Base-by-base conservation (phyloP, 2,113 vertebrate genomes). In the Alligator mississippiensis region DNA sequence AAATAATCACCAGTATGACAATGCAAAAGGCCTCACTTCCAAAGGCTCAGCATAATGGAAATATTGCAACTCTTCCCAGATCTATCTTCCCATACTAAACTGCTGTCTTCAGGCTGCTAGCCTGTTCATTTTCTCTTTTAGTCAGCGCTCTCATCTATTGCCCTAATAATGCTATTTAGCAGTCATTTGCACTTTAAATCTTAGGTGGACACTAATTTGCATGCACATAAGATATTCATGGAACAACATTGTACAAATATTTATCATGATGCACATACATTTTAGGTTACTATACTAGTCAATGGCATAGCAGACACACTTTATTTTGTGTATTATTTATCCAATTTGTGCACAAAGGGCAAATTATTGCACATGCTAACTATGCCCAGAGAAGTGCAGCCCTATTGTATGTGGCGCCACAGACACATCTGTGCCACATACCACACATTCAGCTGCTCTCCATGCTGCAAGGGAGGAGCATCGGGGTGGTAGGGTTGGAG, bases 131-230 rank as follows among this genome's bases (percentile, higher is more conserved):
- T 59, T 30, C 22, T 13, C 22, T 66, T 90, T 13, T n/a, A 88
- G 78, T 87, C 28, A 85, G 2, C 4, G 1, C 60, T 92, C 83
- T 75, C 28, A 2, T 74, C 13, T 22, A n/a, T 66, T 74, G 34
- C 25, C 25, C 14, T 84, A 18, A 12, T 75, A 11, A 79, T 27
- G 72, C 10, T 60, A 18, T 22, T 4, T 21, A 75, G 5, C 25
- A 87, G 4, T 27, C 19, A 70, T 34, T 70, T n/a, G 47, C 34
- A 18, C 0, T 0, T 5, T 74, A 80, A 55, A 59, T 68, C 21
- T 62, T 63, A 12, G 47, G 47, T 7, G 82, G 18, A 60, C 1
- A 24, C 1, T 34, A 77, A 0, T 68, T 14, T 66, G 3, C 47
- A 8, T 77, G 66, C 8, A 10, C 0, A 0, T 47, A 38, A 83